Base-by-base conservation (phyloP, 2,888 invertebrate species). In the Sicus ferrugineus region DNA sequence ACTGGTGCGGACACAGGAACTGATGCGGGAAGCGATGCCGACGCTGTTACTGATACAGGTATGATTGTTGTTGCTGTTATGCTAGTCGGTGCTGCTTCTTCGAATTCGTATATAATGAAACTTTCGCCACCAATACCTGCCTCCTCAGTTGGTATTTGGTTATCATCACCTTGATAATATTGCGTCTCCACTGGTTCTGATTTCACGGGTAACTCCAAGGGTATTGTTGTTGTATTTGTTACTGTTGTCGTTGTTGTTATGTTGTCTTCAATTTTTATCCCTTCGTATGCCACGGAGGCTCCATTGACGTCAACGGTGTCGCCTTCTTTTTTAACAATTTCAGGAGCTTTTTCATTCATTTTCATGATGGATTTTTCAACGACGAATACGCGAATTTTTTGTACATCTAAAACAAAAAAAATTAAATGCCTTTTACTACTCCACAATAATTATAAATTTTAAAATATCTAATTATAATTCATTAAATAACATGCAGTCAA, bases 21-120 rank as follows among this genome's bases (percentile, higher is more conserved):
- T 52, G 2, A 2, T 52, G 9, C 21, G n/a, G 52, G 11, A 21
- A 3, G 23, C 21, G 23, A 52, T 52, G 52, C 3, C 2, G 23
- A 11, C 11, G 2, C 3, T 46, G 46, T 6, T 46, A 46, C 3
- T 46, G 5, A 23, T 21, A n/a, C 9, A 11, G 6, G 9, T 23
- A 9, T n/a, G 11, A 21, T 52, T 23, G 34, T 50, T 69, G 34
- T 67, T 19, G 52, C 19, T 30, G 19, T 34, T 26, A 31, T 52
- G 56, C 21, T 7, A 50, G 16, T 28, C 16, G 48, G 5, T 31
- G 56, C 16, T 16, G 54, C 5, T 54, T 67, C 28, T 52, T 72
- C 69, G 26, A 72, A 70, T 68, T 75, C 71, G 50, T 74, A 70
- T 16, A 74, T 70, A 9, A 74, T n/a, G 69, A 74, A 74, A 23